A percentile compares a stretch with the other conserved stretches of the same genome.
These are phyloP conservation scores for Prionchulus punctatus DNA, from an alignment of 2,888 invertebrate genomes.

Conservation along the genomic window DNA sequence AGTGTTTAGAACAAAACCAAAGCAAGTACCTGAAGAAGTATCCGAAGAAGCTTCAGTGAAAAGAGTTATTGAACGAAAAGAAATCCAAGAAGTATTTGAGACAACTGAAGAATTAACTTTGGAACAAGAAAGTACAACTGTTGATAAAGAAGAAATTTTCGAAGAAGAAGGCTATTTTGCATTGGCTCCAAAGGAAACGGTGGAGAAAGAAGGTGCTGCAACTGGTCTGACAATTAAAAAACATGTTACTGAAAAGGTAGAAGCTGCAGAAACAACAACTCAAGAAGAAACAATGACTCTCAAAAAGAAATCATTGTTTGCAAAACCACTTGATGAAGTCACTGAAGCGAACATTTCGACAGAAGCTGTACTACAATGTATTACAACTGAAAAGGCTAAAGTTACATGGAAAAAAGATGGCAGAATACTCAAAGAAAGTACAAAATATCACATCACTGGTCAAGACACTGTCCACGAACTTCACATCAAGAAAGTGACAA, in stretches of 20 bases:
- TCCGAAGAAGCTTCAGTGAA: background rate
- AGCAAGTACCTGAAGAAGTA: slow-evolving; percentile 60
- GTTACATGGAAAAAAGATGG: background rate
- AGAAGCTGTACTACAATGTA: background rate
- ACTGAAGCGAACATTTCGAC: background rate
- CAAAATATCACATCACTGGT: background rate
- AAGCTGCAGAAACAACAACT: background rate
- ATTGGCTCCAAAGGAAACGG: no score
- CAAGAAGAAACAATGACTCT: background rate
- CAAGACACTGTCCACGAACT: slow-evolving; percentile 11
- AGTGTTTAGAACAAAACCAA: no score
- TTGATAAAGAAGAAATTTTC: no score
- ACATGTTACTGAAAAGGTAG: background rate
- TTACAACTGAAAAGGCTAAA: slow-evolving; percentile 28
- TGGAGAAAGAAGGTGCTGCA: no score
- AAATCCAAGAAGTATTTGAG: background rate
- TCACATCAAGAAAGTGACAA: slow-evolving; percentile 23
- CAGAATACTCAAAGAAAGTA: background rate
- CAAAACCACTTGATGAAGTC: background rate
- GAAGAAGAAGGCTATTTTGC: no score
- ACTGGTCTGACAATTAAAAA: no score
- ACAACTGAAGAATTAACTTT: background rate
- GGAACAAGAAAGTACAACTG: no score
- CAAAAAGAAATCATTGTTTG: background rate
- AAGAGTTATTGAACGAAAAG: background rate